Conservation (phyloP, 2,888 invertebrate species). For the Caenorhabditis afra region DNA sequence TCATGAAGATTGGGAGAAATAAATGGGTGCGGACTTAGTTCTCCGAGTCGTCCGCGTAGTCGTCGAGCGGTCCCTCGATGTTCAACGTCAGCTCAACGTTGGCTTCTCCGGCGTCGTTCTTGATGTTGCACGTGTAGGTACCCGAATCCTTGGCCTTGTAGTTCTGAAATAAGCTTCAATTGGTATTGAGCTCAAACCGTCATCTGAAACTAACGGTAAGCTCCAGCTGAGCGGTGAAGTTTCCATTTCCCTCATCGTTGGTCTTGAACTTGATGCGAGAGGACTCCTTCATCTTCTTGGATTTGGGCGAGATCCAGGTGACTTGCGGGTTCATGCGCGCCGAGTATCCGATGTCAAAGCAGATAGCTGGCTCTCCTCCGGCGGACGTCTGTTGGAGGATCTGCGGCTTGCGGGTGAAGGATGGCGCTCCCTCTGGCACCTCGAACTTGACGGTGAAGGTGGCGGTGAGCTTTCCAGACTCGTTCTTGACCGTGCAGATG, state of each 20-base stretch:
- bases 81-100: constrained; percentile 97
- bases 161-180: constrained; percentile 74
- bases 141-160: constrained; percentile 84
- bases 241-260: constrained; percentile 51
- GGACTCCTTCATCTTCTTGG: constrained; percentile 81
- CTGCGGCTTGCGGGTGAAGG: constrained; percentile 81
- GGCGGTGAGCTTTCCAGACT: constrained; percentile 81
- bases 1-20: constrained; percentile 18
- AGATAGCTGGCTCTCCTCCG: constrained; percentile 80
- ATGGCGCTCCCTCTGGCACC: constrained; percentile 81
- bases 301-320: constrained; percentile 81
- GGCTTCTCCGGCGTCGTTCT: constrained; percentile 95
- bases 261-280: constrained; percentile 80
- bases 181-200: neutral
- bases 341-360: constrained; percentile 81
- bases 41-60: constrained; percentile 79
- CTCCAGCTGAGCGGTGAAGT: constrained; percentile 69
- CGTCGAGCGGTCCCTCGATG: constrained; percentile 87
- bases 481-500: constrained; percentile 81
- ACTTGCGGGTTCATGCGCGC: constrained; percentile 80
- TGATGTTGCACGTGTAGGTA: constrained; percentile 97
- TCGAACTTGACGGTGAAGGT: constrained; percentile 81
- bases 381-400: constrained; percentile 81
- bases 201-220: constrained; percentile 73
- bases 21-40: constrained; percentile 23